A percentile compares a stretch with the other conserved stretches of the same genome.
These are phyloP conservation scores for Macrostomum lignano DNA, from an alignment of 1,140 invertebrate species.

Conservation along the genomic window DNA sequence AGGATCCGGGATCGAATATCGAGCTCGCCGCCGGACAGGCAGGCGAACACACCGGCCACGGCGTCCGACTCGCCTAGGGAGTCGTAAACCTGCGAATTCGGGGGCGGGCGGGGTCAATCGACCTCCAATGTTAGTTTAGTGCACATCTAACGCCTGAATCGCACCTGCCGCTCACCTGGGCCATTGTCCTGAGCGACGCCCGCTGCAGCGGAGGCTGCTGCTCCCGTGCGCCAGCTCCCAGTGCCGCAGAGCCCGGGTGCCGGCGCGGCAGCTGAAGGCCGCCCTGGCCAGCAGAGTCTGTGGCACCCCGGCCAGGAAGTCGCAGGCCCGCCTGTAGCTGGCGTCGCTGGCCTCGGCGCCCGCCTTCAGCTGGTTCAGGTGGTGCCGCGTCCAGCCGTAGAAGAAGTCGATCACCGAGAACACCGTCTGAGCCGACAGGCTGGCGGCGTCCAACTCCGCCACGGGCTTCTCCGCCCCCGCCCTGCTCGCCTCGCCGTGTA, in stretches of 20 bases:
- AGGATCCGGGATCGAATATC: constrained; percentile 1
- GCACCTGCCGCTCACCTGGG: no score
- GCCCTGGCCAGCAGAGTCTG: constrained; percentile 29
- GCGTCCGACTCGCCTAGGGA: constrained; percentile 34
- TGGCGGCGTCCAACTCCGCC: constrained; percentile 19
- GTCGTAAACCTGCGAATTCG: constrained; percentile 33
- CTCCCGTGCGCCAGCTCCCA: no score
- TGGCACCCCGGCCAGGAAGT: constrained; percentile 28
- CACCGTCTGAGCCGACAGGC: constrained; percentile 29
- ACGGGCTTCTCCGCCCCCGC: no score
- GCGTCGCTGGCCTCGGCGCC: constrained; percentile 8
- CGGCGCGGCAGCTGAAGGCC: constrained; percentile 31
- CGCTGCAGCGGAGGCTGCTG: no score
- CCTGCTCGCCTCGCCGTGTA: no score
- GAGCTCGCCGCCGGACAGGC: no score
- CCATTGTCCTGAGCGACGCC: no score
- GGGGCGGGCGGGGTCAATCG: no score
- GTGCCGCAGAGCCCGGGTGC: constrained; percentile 31
- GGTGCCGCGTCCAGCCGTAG: constrained; percentile 16
- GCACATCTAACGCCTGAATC: no score
- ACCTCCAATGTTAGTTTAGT: no score
- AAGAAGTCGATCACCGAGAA: constrained; percentile 30
- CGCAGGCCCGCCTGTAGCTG: constrained; percentile 13
- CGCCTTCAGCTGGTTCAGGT: constrained; percentile 9
- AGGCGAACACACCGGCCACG: constrained; percentile 31